Base-by-base conservation (phyloP, 2,113 vertebrate genomes). In the Nettapus auritus region DNA sequence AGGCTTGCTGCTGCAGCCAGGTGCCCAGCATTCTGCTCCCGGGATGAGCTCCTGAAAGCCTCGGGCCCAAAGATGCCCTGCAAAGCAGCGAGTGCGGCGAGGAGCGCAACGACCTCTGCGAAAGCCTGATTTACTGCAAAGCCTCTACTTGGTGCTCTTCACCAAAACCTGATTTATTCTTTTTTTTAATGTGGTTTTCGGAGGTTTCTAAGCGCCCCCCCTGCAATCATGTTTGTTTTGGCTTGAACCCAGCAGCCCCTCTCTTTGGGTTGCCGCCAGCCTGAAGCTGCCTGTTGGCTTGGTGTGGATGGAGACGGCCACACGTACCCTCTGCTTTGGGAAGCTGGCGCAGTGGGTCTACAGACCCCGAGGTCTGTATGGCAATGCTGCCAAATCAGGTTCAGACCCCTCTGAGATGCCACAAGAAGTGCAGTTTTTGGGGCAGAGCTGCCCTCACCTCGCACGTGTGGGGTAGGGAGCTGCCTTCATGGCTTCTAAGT, bases 171-270 rank as follows among this genome's bases (percentile, higher is more conserved):
- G 83, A 60, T 34, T 34, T 66, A 33, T 74, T 44, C n/a, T 80
- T 68, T 34, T 91, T 74, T 44, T 74, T 46, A 5, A 7, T 9
- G 20, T 28, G 1, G 13, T 86, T 94, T 82, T 48, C 69, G 52
- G 60, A 86, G 90, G 90, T 94, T 95, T 93, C 95, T 63, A 94
- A 53, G 94, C 87, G 89, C 88, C 87, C 21, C 21, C 12, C n/a
- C 16, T 57, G 48, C 38, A 48, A 53, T 67, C 29, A 1, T 10
- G 46, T 50, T 64, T 19, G 44, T 44, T 80, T 86, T 94, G 94
- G 92, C 92, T 0, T 4, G 1, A 11, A 59, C 80, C 76, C 83
- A 93, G n/a, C 60, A 5, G 62, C 77, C 48, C 68, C 66, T 55
- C 62, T 50, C 55, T 86, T 77, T 59, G 91, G 87, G 64, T 50